phyloP scores from a whole-genome alignment of 2,888 invertebrate genomes.

The Aleiodes leptofemur region DNA sequence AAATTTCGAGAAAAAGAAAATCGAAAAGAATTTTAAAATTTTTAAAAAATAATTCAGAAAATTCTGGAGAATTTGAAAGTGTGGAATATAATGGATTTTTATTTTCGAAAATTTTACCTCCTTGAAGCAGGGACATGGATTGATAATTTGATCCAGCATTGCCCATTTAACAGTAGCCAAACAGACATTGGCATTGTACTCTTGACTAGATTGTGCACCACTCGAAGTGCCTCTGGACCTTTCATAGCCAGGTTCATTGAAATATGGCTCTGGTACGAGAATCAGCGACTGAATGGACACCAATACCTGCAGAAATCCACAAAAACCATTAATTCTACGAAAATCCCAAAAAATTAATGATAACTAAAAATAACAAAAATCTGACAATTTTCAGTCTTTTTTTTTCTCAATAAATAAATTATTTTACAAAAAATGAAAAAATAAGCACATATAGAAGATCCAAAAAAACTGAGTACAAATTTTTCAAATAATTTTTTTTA shows the following conservation, averaged over 20 bases:
- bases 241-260: slow-evolving; percentile 97
- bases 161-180: slow-evolving; percentile 97
- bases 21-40: too few species aligned
- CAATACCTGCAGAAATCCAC: slow-evolving; percentile 80
- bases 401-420: too few species aligned
- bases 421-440: too few species aligned
- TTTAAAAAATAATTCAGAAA: too few species aligned
- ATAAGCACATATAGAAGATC: too few species aligned
- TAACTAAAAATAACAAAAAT: too few species aligned
- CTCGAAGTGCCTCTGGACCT: slow-evolving; percentile 91
- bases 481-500: too few species aligned
- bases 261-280: slow-evolving; percentile 94
- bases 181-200: slow-evolving; percentile 96
- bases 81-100: neutral
- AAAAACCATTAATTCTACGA: slow-evolving; percentile 2
- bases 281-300: slow-evolving; percentile 96
- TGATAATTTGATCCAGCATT: slow-evolving; percentile 94
- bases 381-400: too few species aligned
- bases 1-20: too few species aligned
- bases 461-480: too few species aligned
- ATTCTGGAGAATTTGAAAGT: too few species aligned
- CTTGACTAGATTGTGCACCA: slow-evolving; percentile 92
- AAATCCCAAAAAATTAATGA: too few species aligned
- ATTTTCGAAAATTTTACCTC: slow-evolving; percentile 78
- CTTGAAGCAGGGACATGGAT: slow-evolving; percentile 93